Evolutionary conservation across 1,140 invertebrate species (phyloP).

Genomic region (Drosophila cardini): DNA sequence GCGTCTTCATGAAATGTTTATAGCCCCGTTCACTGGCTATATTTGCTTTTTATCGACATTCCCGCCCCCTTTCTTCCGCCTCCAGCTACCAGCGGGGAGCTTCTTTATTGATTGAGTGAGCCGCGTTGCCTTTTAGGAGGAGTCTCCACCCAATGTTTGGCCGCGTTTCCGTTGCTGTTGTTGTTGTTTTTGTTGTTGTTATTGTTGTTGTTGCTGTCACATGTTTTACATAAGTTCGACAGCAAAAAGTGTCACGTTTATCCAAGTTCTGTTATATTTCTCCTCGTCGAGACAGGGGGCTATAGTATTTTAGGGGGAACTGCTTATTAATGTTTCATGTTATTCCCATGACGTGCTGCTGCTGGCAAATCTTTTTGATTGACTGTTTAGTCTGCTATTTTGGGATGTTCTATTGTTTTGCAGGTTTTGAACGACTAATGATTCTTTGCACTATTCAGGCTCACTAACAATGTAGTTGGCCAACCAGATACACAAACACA

Average conservation of each 20-base stretch:
- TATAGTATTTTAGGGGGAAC: neutral
- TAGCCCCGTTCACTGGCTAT: slow-evolving; percentile 27
- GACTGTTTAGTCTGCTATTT: slow-evolving; percentile 22
- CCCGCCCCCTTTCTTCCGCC: neutral
- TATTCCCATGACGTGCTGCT: slow-evolving; percentile 34
- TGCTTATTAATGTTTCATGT: slow-evolving; percentile 48
- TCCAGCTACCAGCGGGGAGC: neutral
- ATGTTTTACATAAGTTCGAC: slow-evolving; percentile 43
- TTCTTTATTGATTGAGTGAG: slow-evolving; percentile 38
- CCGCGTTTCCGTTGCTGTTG: neutral
- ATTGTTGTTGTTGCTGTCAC: slow-evolving; percentile 1
- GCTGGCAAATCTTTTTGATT: slow-evolving; percentile 24
- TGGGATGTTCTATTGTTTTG: neutral
- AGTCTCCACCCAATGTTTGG: neutral
- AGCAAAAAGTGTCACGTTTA: slow-evolving; percentile 36
- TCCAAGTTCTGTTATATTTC: slow-evolving; percentile 1
- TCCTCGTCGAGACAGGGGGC: no score
- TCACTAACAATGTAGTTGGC: neutral
- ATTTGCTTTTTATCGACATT: slow-evolving; percentile 40
- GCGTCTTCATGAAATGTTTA: slow-evolving; percentile 51
- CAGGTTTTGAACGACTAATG: neutral
- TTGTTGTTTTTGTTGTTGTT: slow-evolving; percentile 8
- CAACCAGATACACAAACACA: no score
- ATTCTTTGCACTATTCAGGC: neutral
- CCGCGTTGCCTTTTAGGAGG: slow-evolving; percentile 1